Conservation (phyloP, 2,113 vertebrate species). For the Polypterus senegalus region DNA sequence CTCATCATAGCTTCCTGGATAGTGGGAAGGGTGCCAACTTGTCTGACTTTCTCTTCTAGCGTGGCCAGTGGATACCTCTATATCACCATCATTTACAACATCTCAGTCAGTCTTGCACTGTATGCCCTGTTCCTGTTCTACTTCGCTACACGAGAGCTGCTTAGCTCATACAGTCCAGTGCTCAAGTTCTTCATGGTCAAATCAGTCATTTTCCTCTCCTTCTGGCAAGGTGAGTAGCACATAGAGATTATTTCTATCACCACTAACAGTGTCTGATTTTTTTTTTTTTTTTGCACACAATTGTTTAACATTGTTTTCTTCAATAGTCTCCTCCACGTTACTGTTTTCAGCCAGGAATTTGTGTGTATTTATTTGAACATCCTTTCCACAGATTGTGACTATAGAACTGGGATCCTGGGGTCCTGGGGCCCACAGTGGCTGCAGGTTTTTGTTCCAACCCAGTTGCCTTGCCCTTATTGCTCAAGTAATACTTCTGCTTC, state of each 20-base stretch:
- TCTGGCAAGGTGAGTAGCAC: conserved; percentile 77
- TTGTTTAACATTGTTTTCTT: background rate
- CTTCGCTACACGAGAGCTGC: conserved; percentile 78
- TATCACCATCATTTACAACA: conserved; percentile 87
- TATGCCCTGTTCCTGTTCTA: conserved; percentile 94
- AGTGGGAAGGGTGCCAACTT: too few relatives aligned
- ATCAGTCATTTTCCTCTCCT: conserved; percentile 91
- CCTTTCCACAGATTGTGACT: too few relatives aligned
- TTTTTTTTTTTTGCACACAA: background rate
- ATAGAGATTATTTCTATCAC: background rate
- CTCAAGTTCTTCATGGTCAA: conserved; percentile 98
- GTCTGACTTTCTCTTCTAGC: conserved; percentile 34
- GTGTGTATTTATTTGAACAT: too few relatives aligned
- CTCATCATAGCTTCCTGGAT: too few relatives aligned
- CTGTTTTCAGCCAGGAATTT: too few relatives aligned
- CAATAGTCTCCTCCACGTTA: too few relatives aligned
- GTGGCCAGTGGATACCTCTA: conserved; percentile 88
- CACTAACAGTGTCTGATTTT: background rate
- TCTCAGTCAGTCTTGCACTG: conserved; percentile 86
- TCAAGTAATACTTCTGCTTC: too few relatives aligned
- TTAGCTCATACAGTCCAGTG: conserved; percentile 81
- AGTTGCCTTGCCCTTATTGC: too few relatives aligned
- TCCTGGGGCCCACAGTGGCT: too few relatives aligned
- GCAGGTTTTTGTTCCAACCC: too few relatives aligned
- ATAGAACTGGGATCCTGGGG: too few relatives aligned